Base-by-base conservation (phyloP, 2,888 invertebrate genomes). In the Steinernema hermaphroditum region DNA sequence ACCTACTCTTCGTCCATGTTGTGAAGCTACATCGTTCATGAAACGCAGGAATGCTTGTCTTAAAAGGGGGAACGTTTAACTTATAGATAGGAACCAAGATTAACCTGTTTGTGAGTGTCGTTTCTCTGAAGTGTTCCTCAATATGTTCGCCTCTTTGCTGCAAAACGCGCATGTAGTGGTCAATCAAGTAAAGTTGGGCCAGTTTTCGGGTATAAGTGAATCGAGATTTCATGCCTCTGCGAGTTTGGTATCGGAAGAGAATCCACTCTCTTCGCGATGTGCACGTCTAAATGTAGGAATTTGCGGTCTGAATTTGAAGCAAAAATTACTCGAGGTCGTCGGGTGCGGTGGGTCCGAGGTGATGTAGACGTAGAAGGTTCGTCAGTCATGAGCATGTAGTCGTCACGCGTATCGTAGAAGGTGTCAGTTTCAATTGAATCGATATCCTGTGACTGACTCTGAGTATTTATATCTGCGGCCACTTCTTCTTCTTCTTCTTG, bases 51-150 rank as follows among this genome's bases (percentile, higher is more conserved):
- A 62, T 8, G 32, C 62, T 62, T 32, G 9, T 29, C 62, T 62
- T 12, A 62, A 54, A 12, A 24, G n/a, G n/a, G n/a, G n/a, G 19
- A 49, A 49, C 19, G 6, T 49, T n/a, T 54, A 22, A 54, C 2
- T 8, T 16, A 12, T 9, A 62, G 2, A 32, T 32, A 12, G 34
- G 8, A 29, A 32, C 22, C 16, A 16, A 29, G 32, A 62, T 29
- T 62, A 4, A 62, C 62, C 32, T 62, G 1, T 29, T 62, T 27
- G 62, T 62, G 16, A 8, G 9, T 1, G 62, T 62, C 16, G 62
- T 62, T 32, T 62, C 32, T 2, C 12, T 62, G n/a, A 32, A 62
- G n/a, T 62, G 62, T 1, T 62, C 62, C n/a, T 62, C 29, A 14
- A 62, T 62, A 6, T 16, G 32, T 62, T 62, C 32, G 1, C 62